phyloP scores from a whole-genome alignment of 2,113 vertebrate species.

The Lophura nycthemera region DNA sequence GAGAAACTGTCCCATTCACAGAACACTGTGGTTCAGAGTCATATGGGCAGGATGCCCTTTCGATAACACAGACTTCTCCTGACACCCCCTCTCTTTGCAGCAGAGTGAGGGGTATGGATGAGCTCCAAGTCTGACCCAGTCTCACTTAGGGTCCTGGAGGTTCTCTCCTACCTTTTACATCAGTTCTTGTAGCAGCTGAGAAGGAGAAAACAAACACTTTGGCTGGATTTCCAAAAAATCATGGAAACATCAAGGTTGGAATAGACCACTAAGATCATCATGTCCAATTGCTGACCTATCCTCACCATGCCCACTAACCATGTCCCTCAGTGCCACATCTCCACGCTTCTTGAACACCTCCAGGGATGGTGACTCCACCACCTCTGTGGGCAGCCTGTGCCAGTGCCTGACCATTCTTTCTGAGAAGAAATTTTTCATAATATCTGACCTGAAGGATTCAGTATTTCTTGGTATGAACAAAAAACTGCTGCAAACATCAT shows the following conservation, averaged over 20 bases:
- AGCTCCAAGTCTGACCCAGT: background rate
- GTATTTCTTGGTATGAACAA: background rate
- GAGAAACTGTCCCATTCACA: background rate
- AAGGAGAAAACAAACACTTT: background rate
- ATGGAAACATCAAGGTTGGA: too few species aligned
- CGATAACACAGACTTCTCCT: background rate
- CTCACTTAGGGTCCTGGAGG: background rate
- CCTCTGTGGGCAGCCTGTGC: too few species aligned
- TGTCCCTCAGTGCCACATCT: too few species aligned
- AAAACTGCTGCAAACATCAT: background rate
- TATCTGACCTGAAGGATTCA: background rate
- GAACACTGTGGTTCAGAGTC: background rate
- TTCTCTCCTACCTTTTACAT: background rate
- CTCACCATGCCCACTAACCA: too few species aligned
- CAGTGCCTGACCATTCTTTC: too few species aligned
- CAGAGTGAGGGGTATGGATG: background rate
- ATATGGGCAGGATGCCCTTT: background rate
- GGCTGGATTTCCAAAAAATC: background rate
- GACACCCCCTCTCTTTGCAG: background rate
- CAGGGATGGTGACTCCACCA: too few species aligned
- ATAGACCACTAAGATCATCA: too few species aligned
- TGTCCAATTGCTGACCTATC: too few species aligned
- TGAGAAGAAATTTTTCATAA: too few species aligned
- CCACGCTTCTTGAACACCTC: too few species aligned
- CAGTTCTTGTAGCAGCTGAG: background rate